Evolutionary conservation across 2,888 invertebrate species (phyloP).

Genomic region (Cheilosia vernalis): DNA sequence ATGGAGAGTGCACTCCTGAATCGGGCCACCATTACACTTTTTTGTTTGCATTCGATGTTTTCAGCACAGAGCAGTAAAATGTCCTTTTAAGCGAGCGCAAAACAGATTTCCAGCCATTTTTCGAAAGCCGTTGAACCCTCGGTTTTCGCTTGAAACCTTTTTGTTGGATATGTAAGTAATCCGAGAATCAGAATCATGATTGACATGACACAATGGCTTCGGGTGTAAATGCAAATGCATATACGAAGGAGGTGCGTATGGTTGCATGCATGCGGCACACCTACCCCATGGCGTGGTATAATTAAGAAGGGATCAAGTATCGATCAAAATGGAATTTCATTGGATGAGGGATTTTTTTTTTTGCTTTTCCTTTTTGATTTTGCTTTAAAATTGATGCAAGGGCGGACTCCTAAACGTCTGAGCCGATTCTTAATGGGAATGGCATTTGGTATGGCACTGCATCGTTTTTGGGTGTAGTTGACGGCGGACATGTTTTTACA

Average conservation of each 20-base stretch:
- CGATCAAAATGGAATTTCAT: conserved; percentile 58
- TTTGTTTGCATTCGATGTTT: conserved; percentile 3
- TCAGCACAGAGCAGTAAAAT: conserved; percentile 33
- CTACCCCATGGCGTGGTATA: conserved; percentile 1
- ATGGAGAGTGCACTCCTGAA: conserved; percentile 3
- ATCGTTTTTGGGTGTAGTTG: background rate
- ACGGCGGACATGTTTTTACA: background rate
- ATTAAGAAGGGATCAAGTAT: conserved; percentile 63
- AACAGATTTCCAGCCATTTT: conserved; percentile 50
- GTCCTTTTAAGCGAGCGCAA: conserved; percentile 1
- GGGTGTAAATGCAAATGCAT: conserved; percentile 36
- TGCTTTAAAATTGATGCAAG: background rate
- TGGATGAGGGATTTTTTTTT: conserved; percentile 17
- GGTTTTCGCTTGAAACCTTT: conserved; percentile 3
- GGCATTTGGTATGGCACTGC: background rate
- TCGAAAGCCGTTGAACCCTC: conserved; percentile 31
- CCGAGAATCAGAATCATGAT: conserved; percentile 43
- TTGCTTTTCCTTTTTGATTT: background rate
- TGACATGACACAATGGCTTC: conserved; percentile 54
- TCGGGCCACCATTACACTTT: conserved; percentile 29
- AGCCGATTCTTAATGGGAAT: background rate
- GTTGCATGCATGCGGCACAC: background rate
- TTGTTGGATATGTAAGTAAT: conserved; percentile 25
- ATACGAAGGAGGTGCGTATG: conserved; percentile 42
- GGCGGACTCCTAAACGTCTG: background rate